Conservation (phyloP, 2,797 vertebrate genomes). For the Tadarida brasiliensis region DNA sequence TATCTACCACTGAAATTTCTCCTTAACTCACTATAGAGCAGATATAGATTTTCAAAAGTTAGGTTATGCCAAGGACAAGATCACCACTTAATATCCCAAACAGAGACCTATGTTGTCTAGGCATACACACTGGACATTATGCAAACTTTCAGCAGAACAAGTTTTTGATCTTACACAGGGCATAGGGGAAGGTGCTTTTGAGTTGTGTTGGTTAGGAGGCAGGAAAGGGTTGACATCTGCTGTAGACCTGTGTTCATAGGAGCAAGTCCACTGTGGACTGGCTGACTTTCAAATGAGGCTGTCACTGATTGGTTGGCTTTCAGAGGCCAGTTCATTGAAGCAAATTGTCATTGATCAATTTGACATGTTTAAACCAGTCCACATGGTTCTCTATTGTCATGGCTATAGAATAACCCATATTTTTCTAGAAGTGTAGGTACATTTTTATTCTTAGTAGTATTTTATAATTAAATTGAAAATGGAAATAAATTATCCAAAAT, state of each 20-base stretch:
- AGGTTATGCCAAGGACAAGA: not conserved
- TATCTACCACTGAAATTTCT: not conserved
- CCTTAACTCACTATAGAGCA: not conserved
- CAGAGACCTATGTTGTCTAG: not conserved
- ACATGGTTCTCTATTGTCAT: not conserved
- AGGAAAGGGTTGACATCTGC: not conserved
- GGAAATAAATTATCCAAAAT: constrained; percentile 39
- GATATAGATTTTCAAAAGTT: not conserved
- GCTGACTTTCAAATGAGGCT: not conserved
- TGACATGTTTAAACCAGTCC: not conserved
- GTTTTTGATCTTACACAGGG: not conserved
- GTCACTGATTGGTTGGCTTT: not conserved
- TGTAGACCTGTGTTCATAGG: not conserved
- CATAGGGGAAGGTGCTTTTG: not conserved
- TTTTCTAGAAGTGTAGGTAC: not conserved
- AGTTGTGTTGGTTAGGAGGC: not conserved
- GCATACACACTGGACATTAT: not conserved
- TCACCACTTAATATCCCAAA: not conserved
- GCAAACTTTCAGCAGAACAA: not conserved
- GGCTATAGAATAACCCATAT: not conserved
- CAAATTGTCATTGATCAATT: constrained; percentile 19
- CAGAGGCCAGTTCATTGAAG: not conserved
- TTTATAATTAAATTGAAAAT: constrained; percentile 36
- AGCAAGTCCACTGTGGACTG: not conserved
- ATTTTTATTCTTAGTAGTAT: constrained; percentile 21